Evolutionary conservation across 2,113 vertebrate genomes (phyloP).

Genomic region (Laticauda colubrina): DNA sequence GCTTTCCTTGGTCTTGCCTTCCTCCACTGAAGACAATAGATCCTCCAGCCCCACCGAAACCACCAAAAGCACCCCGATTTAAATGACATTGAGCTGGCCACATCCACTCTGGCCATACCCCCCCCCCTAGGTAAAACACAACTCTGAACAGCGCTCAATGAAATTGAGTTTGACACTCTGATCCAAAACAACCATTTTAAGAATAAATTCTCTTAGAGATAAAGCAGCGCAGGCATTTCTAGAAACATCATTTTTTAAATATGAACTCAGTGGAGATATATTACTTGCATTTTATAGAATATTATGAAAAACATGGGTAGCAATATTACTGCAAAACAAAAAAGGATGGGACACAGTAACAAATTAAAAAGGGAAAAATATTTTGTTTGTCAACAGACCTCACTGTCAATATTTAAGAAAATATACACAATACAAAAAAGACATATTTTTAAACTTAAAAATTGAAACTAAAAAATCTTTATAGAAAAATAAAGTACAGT

Average conservation of each 20-base stretch:
- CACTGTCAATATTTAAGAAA: not conserved
- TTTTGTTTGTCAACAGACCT: not conserved
- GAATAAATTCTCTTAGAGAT: not conserved
- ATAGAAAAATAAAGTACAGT: not conserved
- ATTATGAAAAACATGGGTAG: not conserved
- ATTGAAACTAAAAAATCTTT: not conserved
- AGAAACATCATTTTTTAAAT: not conserved
- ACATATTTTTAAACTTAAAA: not conserved
- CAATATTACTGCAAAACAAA: constrained; percentile 24
- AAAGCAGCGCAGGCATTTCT: not conserved
- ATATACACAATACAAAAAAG: not conserved
- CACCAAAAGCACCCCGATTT: too few relatives aligned
- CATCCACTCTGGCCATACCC: too few relatives aligned
- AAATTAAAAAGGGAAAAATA: constrained; percentile 20
- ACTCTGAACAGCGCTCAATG: too few relatives aligned
- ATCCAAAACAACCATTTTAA: not conserved
- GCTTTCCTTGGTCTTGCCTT: too few relatives aligned
- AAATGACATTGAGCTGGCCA: too few relatives aligned
- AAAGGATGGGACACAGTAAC: constrained; percentile 11
- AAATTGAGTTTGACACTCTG: too few relatives aligned
- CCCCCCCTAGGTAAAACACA: too few relatives aligned
- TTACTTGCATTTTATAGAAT: not conserved
- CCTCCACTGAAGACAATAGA: too few relatives aligned
- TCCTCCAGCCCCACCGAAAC: too few relatives aligned
- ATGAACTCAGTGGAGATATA: not conserved